phyloP scores from a whole-genome alignment of 2,113 vertebrate genomes.

The Felis chaus region DNA sequence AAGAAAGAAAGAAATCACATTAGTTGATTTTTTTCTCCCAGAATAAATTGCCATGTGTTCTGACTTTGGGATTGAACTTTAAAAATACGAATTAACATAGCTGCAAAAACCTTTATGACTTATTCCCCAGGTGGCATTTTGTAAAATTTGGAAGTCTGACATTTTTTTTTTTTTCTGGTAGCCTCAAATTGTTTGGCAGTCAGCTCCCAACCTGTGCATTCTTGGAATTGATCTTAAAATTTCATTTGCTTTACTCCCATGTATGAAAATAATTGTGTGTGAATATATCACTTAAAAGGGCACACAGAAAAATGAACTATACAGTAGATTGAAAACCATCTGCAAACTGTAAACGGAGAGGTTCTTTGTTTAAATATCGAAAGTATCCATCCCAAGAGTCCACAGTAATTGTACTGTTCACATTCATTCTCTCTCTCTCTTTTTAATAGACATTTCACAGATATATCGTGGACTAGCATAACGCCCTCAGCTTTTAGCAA shows the following conservation, averaged over 20 bases:
- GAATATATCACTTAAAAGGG: neutral
- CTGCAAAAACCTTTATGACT: neutral
- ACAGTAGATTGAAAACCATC: neutral
- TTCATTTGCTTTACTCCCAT: neutral
- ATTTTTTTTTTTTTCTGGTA: neutral
- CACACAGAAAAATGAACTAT: neutral
- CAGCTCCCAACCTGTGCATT: neutral
- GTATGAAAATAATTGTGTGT: neutral
- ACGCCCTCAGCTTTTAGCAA: neutral
- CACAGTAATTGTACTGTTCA: neutral
- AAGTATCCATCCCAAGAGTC: neutral
- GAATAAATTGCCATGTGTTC: neutral
- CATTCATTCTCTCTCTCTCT: neutral
- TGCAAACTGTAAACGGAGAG: neutral
- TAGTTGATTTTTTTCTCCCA: neutral
- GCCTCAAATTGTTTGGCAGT: neutral
- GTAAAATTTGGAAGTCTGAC: neutral
- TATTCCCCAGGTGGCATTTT: neutral
- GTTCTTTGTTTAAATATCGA: constrained; percentile 1
- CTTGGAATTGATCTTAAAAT: neutral
- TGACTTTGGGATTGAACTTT: neutral
- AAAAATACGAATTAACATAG: neutral
- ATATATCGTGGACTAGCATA: neutral
- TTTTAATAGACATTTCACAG: neutral
- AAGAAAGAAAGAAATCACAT: neutral